A percentile compares a stretch with the other conserved stretches of the same genome.
These are phyloP conservation scores for Antheraea assamensis DNA, from an alignment of 2,888 invertebrate genomes.

Conservation along the genomic window DNA sequence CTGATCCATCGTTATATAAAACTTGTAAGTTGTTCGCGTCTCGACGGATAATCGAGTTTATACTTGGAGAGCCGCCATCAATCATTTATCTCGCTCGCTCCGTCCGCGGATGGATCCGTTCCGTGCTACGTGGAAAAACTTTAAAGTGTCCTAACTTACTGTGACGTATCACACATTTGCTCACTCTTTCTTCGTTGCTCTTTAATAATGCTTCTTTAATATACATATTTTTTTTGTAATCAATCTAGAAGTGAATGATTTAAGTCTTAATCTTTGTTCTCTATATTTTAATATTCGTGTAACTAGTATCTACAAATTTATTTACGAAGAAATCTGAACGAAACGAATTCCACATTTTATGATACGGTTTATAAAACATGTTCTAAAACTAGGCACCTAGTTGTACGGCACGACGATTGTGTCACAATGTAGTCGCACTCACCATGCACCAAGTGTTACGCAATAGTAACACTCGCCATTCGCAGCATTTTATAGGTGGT, in stretches of 20 bases:
- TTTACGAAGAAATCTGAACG: not conserved
- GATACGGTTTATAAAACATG: not conserved
- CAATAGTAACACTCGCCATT: too few species aligned
- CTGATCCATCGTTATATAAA: slow-evolving; percentile 82
- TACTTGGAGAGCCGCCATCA: slow-evolving; percentile 80
- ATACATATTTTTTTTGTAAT: not conserved
- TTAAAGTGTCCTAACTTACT: slow-evolving; percentile 73
- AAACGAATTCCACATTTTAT: not conserved
- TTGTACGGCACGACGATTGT: too few species aligned
- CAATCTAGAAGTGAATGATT: not conserved
- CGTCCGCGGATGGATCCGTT: slow-evolving; percentile 54
- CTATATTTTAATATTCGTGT: not conserved
- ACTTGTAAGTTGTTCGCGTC: slow-evolving; percentile 82
- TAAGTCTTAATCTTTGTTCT: not conserved
- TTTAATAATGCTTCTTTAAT: not conserved
- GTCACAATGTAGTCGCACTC: too few species aligned
- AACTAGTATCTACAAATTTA: not conserved
- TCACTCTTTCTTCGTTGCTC: slow-evolving; percentile 23
- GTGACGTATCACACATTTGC: slow-evolving; percentile 64
- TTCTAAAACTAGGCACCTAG: too few species aligned
- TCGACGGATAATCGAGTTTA: slow-evolving; percentile 82
- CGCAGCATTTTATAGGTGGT: too few species aligned
- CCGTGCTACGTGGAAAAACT: slow-evolving; percentile 70
- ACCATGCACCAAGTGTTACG: too few species aligned
- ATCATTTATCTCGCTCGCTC: slow-evolving; percentile 76